phyloP scores from a whole-genome alignment of 2,113 vertebrate species.

The Microcebus lehilahytsara region DNA sequence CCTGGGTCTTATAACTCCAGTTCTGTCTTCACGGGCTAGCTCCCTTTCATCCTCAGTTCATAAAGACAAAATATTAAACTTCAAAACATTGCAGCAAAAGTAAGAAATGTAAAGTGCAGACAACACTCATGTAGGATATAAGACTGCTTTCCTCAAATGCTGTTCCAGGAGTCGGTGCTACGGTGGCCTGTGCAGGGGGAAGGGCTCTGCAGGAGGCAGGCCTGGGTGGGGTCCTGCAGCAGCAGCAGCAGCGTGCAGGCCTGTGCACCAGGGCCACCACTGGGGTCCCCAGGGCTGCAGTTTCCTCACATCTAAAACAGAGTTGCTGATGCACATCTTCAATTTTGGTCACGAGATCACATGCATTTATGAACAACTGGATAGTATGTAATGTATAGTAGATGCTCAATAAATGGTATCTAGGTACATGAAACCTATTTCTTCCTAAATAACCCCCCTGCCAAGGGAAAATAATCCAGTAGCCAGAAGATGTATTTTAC shows the following conservation, averaged over 20 bases:
- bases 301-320: not conserved
- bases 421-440: not conserved
- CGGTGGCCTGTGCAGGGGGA: fast-evolving
- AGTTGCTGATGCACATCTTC: fast-evolving
- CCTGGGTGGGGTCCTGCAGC: fast-evolving
- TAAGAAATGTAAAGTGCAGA: not conserved
- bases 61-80: not conserved
- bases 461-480: not conserved
- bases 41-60: not conserved
- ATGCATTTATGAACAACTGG: not conserved
- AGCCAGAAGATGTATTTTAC: not conserved
- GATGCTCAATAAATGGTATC: not conserved
- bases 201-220: fast-evolving
- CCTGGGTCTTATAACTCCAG: fast-evolving
- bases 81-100: not conserved
- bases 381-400: fast-evolving
- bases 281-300: not conserved
- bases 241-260: fast-evolving
- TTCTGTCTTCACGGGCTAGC: fast-evolving
- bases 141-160: fast-evolving
- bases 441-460: not conserved
- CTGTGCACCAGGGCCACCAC: fast-evolving
- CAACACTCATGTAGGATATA: fast-evolving
- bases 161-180: fast-evolving
- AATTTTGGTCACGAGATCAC: not conserved